Conservation (phyloP, 1,140 invertebrate species). For the Diplogasteroides magnus region DNA sequence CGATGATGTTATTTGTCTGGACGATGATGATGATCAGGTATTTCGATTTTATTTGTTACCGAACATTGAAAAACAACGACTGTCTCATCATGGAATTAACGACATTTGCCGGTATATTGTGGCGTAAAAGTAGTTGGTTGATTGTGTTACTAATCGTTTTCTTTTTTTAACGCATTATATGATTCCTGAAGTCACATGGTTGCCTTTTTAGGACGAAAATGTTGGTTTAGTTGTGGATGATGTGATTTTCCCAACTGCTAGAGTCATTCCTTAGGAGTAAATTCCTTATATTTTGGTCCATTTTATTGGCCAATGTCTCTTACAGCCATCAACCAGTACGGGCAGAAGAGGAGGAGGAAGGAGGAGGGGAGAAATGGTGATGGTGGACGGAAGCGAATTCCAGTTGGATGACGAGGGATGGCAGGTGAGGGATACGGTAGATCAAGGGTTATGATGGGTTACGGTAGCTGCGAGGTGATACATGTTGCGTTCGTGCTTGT, state of each 20-base stretch:
- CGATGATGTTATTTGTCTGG: background rate
- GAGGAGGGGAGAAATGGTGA: background rate
- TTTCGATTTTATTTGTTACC: background rate
- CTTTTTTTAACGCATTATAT: too few relatives aligned
- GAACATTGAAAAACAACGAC: background rate
- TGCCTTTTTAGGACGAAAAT: too few relatives aligned
- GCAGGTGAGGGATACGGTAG: constrained; percentile 4
- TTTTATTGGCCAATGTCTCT: too few relatives aligned
- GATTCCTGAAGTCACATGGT: too few relatives aligned
- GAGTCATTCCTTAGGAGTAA: background rate
- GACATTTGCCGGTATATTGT: background rate
- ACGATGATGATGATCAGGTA: background rate
- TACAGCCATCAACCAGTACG: too few relatives aligned
- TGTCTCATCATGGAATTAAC: background rate
- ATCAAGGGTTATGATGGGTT: background rate
- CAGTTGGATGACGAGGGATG: constrained; percentile 10
- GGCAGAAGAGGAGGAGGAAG: background rate
- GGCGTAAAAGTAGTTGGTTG: background rate
- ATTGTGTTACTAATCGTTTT: too few relatives aligned
- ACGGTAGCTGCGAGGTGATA: too few relatives aligned
- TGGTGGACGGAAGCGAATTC: background rate
- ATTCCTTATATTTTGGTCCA: background rate
- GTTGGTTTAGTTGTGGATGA: too few relatives aligned
- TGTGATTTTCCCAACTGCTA: too few relatives aligned
- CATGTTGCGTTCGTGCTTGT: too few relatives aligned